Percentiles rank a stretch among this genome's conserved stretches.
Conservation (phyloP, 2,888 invertebrate genomes). For the Argynnis bischoffii region DNA sequence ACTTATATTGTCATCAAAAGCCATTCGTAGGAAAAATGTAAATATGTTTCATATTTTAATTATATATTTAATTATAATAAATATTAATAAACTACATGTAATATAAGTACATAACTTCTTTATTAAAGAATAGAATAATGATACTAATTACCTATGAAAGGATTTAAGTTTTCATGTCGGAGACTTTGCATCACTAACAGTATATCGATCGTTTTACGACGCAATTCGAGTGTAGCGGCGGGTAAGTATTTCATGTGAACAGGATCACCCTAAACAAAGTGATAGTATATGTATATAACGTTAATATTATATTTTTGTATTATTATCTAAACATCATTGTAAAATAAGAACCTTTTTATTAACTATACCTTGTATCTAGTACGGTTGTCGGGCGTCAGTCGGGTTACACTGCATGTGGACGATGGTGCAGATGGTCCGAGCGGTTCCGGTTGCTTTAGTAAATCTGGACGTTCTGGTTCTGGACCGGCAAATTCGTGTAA, state of each 20-base stretch:
- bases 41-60: not conserved
- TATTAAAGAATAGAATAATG: too few species aligned
- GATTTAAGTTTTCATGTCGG: conserved; percentile 95
- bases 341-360: not conserved
- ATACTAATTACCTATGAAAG: conserved; percentile 85
- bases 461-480: conserved; percentile 92
- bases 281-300: too few species aligned
- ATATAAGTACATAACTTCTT: too few species aligned
- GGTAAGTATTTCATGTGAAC: conserved; percentile 93
- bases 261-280: conserved; percentile 88
- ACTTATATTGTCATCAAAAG: not conserved
- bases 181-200: conserved; percentile 91
- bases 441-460: conserved; percentile 87
- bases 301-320: too few species aligned
- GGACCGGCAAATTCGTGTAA: conserved; percentile 92
- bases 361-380: conserved; percentile 91
- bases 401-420: conserved; percentile 74
- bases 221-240: conserved; percentile 86
- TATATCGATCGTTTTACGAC: conserved; percentile 90
- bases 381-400: conserved; percentile 84
- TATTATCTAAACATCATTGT: too few species aligned
- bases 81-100: too few species aligned
- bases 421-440: conserved; percentile 73
- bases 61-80: too few species aligned
- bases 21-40: not conserved